A percentile compares a stretch with the other conserved stretches of the same genome.
These are phyloP conservation scores for Botia almorhae DNA, from an alignment of 2,797 vertebrate genomes.

Conservation along the genomic window DNA sequence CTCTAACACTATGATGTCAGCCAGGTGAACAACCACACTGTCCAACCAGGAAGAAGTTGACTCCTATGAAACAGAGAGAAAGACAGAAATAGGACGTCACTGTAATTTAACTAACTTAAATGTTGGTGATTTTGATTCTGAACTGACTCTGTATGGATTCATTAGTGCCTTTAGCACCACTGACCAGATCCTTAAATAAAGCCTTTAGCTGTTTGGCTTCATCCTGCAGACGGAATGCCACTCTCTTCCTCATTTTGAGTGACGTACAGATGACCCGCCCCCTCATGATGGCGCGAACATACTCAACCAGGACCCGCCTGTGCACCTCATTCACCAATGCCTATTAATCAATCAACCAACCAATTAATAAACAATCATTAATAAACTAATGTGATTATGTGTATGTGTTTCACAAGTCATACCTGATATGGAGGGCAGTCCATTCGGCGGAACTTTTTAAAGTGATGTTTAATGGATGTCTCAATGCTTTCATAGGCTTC, in stretches of 20 bases:
- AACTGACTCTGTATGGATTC: neutral
- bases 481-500: conserved; percentile 89
- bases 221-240: conserved; percentile 86
- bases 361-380: too few species aligned
- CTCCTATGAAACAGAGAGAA: conserved; percentile 76
- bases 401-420: conserved; percentile 10
- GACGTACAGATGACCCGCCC: conserved; percentile 87
- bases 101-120: neutral
- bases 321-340: conserved; percentile 87
- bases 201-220: conserved; percentile 89
- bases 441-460: conserved; percentile 85
- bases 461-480: conserved; percentile 81
- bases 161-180: neutral
- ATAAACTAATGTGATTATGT: neutral
- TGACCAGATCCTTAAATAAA: conserved; percentile 89
- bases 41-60: conserved; percentile 87
- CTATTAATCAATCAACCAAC: conserved; percentile 65
- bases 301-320: conserved; percentile 86
- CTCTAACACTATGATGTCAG: conserved; percentile 90
- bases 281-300: conserved; percentile 87
- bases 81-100: conserved; percentile 40
- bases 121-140: neutral
- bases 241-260: conserved; percentile 85
- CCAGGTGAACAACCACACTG: conserved; percentile 83
- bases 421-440: conserved; percentile 91